A percentile compares a stretch with the other conserved stretches of the same genome.
Evolutionary conservation across 2,797 vertebrate genomes (phyloP).

Genomic region (Acestrorhynchus altus): DNA sequence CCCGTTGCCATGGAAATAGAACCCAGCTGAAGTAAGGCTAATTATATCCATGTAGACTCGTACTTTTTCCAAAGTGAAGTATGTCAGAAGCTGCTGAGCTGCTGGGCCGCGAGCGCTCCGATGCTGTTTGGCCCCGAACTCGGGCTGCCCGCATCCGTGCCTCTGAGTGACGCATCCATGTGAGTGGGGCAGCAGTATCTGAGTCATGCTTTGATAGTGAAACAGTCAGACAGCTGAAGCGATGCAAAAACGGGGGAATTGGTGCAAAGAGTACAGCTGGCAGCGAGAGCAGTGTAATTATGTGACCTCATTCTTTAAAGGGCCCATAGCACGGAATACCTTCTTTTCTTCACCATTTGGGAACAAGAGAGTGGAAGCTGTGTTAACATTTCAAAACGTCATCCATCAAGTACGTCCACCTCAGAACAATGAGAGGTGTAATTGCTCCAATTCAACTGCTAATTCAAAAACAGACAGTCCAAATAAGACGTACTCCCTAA

Average conservation of each 20-base stretch:
- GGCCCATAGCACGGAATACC: background rate
- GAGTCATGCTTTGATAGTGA: constrained; percentile 47
- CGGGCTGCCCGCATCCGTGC: background rate
- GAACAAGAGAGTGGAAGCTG: too few species aligned
- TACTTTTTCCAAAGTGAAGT: background rate
- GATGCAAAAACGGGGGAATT: constrained; percentile 38
- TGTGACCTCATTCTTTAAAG: constrained; percentile 30
- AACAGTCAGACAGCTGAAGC: constrained; percentile 26
- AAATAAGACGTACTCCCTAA: too few species aligned
- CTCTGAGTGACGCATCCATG: constrained; percentile 28
- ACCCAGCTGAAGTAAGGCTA: constrained; percentile 6
- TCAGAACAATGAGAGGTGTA: too few species aligned
- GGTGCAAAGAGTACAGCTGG: constrained; percentile 26
- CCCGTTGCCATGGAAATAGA: constrained; percentile 1
- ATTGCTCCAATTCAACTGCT: too few species aligned
- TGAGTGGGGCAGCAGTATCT: constrained; percentile 30
- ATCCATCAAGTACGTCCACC: too few species aligned
- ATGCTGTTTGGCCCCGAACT: constrained; percentile 12
- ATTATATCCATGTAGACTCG: background rate
- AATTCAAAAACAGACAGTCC: too few species aligned
- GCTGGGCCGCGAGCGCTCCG: background rate
- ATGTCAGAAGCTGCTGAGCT: background rate
- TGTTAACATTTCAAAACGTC: too few species aligned
- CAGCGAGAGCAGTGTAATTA: background rate
- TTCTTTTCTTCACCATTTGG: too few species aligned